These are phyloP conservation scores for Nymphalis urticae DNA, from an alignment of 2,888 invertebrate species.

Conservation along the genomic window DNA sequence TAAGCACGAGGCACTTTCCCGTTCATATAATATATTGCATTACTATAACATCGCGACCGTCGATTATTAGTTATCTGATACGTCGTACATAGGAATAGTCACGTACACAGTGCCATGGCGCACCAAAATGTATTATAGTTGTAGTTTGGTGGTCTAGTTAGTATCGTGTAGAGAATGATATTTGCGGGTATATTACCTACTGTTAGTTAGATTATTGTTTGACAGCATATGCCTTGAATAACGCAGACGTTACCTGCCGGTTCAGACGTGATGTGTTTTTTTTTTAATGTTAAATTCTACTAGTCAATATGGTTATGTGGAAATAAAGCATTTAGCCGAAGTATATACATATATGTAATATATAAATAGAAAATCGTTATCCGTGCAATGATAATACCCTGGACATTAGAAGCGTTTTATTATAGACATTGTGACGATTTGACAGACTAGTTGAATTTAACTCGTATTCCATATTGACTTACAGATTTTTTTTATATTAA, in stretches of 20 bases:
- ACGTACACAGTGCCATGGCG: constrained; percentile 58
- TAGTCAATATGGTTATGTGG: constrained; percentile 9
- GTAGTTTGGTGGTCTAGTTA: constrained; percentile 37
- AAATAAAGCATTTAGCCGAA: constrained; percentile 6
- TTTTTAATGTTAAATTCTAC: constrained; percentile 8
- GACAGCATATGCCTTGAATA: background rate
- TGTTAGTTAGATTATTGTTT: constrained; percentile 12
- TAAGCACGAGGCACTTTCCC: no score
- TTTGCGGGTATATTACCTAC: constrained; percentile 25
- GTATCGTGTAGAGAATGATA: constrained; percentile 15
- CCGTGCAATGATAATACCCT: background rate
- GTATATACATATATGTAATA: background rate
- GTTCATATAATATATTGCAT: background rate
- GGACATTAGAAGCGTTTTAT: background rate
- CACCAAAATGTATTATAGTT: constrained; percentile 59
- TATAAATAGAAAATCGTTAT: background rate
- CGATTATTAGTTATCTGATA: constrained; percentile 8
- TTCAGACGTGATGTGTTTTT: constrained; percentile 12
- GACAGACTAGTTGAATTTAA: constrained; percentile 12
- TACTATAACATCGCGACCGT: background rate
- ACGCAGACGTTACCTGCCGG: constrained; percentile 22
- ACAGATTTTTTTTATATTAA: constrained; percentile 12
- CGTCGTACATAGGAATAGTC: constrained; percentile 31
- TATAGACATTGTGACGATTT: background rate
- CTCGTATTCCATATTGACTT: constrained; percentile 10